Conservation (phyloP, 2,113 vertebrate genomes). For the Spizaetus ornatus region DNA sequence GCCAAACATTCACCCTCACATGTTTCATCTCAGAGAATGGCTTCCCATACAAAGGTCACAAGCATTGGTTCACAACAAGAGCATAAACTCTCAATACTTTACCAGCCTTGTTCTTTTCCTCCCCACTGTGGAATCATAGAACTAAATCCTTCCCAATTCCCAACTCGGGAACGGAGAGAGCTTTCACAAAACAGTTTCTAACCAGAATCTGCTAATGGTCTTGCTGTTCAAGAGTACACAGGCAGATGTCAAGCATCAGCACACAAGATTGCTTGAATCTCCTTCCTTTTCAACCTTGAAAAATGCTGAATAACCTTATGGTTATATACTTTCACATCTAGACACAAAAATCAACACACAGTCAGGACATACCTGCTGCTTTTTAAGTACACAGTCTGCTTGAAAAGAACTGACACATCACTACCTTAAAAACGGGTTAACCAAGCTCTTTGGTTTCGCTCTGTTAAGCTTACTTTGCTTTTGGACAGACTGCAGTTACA, state of each 20-base stretch:
- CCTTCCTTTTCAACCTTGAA: not conserved
- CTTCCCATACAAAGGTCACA: not conserved
- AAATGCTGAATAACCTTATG: not conserved
- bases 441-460: not conserved
- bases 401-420: not conserved
- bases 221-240: not conserved
- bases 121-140: not conserved
- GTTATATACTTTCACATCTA: not conserved
- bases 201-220: not conserved
- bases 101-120: not conserved
- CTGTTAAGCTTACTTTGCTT: not conserved
- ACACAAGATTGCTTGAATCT: not conserved
- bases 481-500: not conserved
- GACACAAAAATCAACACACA: not conserved
- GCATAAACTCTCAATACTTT: not conserved
- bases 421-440: not conserved
- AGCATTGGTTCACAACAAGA: not conserved
- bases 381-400: not conserved
- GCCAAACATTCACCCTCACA: not conserved
- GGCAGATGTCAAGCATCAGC: not conserved
- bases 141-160: not conserved
- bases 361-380: not conserved
- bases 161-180: accelerated
- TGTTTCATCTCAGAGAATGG: not conserved
- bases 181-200: not conserved